Evolutionary conservation across 1,140 invertebrate species (phyloP).

Genomic region (Theocolax elegans): DNA sequence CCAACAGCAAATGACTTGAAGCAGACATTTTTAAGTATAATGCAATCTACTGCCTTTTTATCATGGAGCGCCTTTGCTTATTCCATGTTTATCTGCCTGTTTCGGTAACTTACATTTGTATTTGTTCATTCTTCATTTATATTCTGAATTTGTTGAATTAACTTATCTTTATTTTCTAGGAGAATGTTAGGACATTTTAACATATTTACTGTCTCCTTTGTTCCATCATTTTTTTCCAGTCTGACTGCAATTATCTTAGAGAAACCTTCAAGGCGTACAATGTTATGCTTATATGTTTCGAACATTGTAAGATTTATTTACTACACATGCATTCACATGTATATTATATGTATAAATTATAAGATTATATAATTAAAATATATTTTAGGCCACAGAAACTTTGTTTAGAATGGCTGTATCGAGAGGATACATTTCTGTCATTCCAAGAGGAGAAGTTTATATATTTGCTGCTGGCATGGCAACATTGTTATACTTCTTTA

Average conservation of each 20-base stretch:
- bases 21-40: slow-evolving; percentile 74
- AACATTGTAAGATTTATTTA: slow-evolving; percentile 83
- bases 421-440: slow-evolving; percentile 71
- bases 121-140: slow-evolving; percentile 17
- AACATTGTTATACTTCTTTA: slow-evolving; percentile 71
- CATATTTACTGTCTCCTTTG: slow-evolving; percentile 75
- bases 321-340: no score
- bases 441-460: slow-evolving; percentile 75
- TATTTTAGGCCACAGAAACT: slow-evolving; percentile 78
- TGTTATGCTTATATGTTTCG: slow-evolving; percentile 82
- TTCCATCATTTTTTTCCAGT: slow-evolving; percentile 79
- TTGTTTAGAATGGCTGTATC: slow-evolving; percentile 78
- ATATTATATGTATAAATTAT: no score
- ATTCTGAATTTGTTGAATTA: no score
- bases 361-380: slow-evolving; percentile 18
- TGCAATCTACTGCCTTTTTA: slow-evolving; percentile 82
- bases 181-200: slow-evolving; percentile 76
- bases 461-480: slow-evolving; percentile 74
- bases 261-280: slow-evolving; percentile 75
- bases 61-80: slow-evolving; percentile 80
- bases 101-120: slow-evolving; percentile 67
- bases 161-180: slow-evolving; percentile 66
- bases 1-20: slow-evolving; percentile 73
- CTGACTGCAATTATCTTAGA: slow-evolving; percentile 81
- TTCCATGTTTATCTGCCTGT: slow-evolving; percentile 75